Evolutionary conservation across 2,888 invertebrate species (phyloP).

Genomic region (Polietes domitor): DNA sequence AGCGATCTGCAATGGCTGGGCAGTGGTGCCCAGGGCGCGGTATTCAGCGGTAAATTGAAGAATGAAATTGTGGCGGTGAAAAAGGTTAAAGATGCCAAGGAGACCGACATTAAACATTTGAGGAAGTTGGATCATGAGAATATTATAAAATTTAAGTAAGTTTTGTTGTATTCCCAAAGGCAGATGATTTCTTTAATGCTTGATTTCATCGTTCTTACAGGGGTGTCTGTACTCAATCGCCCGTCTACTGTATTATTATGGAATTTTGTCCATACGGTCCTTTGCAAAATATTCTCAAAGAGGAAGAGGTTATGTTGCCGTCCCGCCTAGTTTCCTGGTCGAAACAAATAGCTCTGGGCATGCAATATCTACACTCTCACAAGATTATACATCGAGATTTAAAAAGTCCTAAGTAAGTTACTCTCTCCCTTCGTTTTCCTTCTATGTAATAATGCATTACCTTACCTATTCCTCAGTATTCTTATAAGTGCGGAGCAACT

Average conservation of each 20-base stretch:
- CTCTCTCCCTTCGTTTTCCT: background rate
- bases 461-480: slow-evolving; percentile 83
- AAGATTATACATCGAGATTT: slow-evolving; percentile 99
- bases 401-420: slow-evolving; percentile 98
- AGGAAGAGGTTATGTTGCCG: slow-evolving; percentile 92
- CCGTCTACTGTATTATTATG: slow-evolving; percentile 98
- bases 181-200: background rate
- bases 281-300: slow-evolving; percentile 93
- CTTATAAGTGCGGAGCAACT: slow-evolving; percentile 90
- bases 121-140: slow-evolving; percentile 97
- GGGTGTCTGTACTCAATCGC: slow-evolving; percentile 96
- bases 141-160: slow-evolving; percentile 87
- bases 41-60: slow-evolving; percentile 92
- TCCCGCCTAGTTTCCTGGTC: slow-evolving; percentile 94
- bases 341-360: slow-evolving; percentile 96
- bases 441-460: background rate
- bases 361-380: slow-evolving; percentile 97
- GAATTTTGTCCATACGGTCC: slow-evolving; percentile 98
- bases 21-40: slow-evolving; percentile 97
- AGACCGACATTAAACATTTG: slow-evolving; percentile 95
- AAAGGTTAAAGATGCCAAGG: slow-evolving; percentile 94
- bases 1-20: slow-evolving; percentile 94
- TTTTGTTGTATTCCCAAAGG: slow-evolving; percentile 51
- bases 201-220: slow-evolving; percentile 80
- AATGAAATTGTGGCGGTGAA: slow-evolving; percentile 97